These are phyloP conservation scores for Clarias laeviceps DNA, from an alignment of 2,797 vertebrate genomes.

Conservation along the genomic window DNA sequence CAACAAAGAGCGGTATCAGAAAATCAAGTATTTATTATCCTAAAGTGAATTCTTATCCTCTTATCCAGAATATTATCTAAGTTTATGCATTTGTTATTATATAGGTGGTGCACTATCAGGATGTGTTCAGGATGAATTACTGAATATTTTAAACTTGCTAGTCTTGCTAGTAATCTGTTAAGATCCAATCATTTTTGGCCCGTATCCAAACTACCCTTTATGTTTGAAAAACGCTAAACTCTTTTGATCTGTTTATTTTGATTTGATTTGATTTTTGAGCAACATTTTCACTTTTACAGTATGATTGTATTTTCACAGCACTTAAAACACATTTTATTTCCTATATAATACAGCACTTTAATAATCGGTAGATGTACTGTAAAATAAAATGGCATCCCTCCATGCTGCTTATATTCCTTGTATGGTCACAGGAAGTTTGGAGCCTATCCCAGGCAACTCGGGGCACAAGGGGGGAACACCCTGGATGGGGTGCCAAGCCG, in stretches of 20 bases:
- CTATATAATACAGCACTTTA: neutral
- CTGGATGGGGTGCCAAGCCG: no score
- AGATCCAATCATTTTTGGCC: no score
- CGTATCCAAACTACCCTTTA: no score
- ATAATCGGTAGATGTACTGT: neutral
- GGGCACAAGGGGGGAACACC: no score
- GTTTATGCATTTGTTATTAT: neutral
- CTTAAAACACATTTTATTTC: neutral
- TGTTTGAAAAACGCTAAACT: no score
- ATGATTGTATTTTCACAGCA: neutral
- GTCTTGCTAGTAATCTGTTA: no score
- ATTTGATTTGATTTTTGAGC: no score
- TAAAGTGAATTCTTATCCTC: neutral
- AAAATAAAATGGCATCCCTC: neutral
- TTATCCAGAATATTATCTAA: neutral
- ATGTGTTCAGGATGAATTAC: neutral
- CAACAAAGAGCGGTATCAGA: neutral
- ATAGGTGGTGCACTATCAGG: neutral
- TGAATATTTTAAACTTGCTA: neutral
- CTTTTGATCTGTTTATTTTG: no score
- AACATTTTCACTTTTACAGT: neutral
- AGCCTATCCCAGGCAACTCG: no score
- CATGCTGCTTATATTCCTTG: no score
- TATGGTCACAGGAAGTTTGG: no score
- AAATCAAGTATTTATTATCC: neutral